Percentiles rank a stretch among this genome's conserved stretches.
Conservation (phyloP, 2,113 vertebrate genomes). For the Oenanthe melanoleuca region DNA sequence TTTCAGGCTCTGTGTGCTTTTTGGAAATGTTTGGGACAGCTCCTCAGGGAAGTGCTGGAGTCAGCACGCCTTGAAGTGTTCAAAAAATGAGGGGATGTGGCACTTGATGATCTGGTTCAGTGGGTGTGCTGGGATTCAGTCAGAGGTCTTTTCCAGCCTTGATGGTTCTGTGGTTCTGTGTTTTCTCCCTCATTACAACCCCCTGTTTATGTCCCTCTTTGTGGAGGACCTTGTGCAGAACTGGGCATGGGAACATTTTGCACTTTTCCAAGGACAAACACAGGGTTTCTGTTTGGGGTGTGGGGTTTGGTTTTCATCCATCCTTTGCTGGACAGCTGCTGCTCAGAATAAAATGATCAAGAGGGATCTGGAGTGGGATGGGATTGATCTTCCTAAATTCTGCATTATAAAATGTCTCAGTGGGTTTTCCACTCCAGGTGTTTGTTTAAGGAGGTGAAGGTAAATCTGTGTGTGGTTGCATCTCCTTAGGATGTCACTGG, state of each 20-base stretch:
- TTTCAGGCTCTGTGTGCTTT: background rate
- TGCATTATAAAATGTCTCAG: background rate
- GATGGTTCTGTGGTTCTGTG: background rate
- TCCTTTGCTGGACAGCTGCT: background rate
- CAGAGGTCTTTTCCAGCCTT: background rate
- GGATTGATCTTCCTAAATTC: background rate
- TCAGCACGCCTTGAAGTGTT: fast-evolving
- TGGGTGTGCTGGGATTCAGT: background rate
- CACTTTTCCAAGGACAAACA: fast-evolving
- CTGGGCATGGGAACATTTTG: background rate
- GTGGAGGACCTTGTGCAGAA: background rate
- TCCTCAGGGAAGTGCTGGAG: background rate
- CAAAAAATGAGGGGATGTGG: background rate
- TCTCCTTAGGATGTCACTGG: background rate
- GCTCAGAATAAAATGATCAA: background rate
- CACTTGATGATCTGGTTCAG: fast-evolving
- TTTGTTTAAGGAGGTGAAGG: background rate
- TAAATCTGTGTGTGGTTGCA: background rate
- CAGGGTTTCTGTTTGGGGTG: background rate
- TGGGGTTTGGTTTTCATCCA: background rate
- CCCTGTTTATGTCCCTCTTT: fast-evolving
- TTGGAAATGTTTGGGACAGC: background rate
- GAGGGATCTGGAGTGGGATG: background rate
- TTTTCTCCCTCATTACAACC: background rate
- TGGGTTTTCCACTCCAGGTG: background rate